These are phyloP conservation scores for Trissonchulus latispiculum DNA, from an alignment of 2,888 invertebrate genomes.

Conservation along the genomic window DNA sequence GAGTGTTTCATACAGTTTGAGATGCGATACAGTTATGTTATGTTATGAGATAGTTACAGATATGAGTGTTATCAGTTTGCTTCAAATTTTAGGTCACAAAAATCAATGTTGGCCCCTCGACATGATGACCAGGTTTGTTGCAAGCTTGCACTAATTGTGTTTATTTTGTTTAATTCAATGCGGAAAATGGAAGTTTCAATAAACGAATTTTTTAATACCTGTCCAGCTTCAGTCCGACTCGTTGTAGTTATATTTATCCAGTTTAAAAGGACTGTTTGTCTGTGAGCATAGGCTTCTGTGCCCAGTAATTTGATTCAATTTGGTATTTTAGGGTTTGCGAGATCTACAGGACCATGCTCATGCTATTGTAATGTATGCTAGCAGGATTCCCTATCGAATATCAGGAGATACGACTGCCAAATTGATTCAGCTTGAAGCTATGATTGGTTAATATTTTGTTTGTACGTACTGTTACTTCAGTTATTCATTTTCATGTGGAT, in stretches of 20 bases:
- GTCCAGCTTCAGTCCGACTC: background rate
- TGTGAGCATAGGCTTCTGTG: background rate
- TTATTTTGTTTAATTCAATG: too few species aligned
- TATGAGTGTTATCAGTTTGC: too few species aligned
- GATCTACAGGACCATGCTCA: slow-evolving; percentile 43
- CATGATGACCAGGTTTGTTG: background rate
- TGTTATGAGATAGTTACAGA: too few species aligned
- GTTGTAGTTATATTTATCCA: background rate
- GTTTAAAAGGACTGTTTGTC: background rate
- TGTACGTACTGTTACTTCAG: too few species aligned
- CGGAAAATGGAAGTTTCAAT: too few species aligned
- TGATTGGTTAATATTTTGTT: slow-evolving; percentile 63
- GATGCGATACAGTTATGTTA: too few species aligned
- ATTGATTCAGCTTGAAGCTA: slow-evolving; percentile 84
- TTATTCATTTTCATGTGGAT: too few species aligned
- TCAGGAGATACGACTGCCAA: slow-evolving; percentile 86
- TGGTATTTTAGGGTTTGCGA: too few species aligned
- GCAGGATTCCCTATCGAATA: slow-evolving; percentile 84
- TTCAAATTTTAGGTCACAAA: background rate
- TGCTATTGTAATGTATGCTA: slow-evolving; percentile 78
- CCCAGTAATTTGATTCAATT: background rate
- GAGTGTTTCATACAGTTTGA: too few species aligned
- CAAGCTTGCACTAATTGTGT: too few species aligned
- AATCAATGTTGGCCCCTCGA: background rate
- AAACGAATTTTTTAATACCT: too few species aligned